Evolutionary conservation across 2,888 invertebrate genomes (phyloP).

Genomic region (Leptarthrus brevirostris): DNA sequence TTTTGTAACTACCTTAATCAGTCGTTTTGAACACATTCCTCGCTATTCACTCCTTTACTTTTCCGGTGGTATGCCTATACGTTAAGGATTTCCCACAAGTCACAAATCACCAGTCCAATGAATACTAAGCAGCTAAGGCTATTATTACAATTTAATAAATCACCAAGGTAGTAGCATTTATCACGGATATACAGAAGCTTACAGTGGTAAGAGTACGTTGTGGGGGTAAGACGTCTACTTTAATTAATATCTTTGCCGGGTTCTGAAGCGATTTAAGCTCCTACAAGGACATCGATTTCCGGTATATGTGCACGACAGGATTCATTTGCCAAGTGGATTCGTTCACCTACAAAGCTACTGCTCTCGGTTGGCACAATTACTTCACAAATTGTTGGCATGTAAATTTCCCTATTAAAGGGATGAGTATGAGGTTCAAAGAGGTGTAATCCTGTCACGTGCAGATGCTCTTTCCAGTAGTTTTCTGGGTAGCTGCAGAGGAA

Average conservation of each 20-base stretch:
- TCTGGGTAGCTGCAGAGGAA: not conserved
- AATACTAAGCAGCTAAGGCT: not conserved
- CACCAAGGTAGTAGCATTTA: constrained; percentile 18
- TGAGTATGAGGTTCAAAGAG: not conserved
- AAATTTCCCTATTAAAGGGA: constrained; percentile 24
- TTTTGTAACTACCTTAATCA: too few relatives aligned
- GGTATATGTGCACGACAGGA: not conserved
- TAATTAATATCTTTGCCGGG: constrained; percentile 14
- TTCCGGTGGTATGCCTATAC: too few relatives aligned
- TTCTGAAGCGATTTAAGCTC: not conserved
- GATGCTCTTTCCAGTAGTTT: not conserved
- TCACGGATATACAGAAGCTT: not conserved
- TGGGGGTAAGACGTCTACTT: not conserved
- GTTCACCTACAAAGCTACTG: not conserved
- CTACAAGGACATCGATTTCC: constrained; percentile 6
- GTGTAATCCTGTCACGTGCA: not conserved
- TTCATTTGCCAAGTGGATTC: constrained; percentile 17
- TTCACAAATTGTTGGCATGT: constrained; percentile 26
- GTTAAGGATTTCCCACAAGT: too few relatives aligned
- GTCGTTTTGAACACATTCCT: too few relatives aligned
- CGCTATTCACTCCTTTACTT: too few relatives aligned
- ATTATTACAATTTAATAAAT: constrained; percentile 34
- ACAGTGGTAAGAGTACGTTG: not conserved
- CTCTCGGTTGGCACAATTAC: constrained; percentile 8
- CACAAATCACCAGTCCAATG: not conserved